Conservation (phyloP, 2,113 vertebrate genomes). For the Thalassoma bifasciatum region DNA sequence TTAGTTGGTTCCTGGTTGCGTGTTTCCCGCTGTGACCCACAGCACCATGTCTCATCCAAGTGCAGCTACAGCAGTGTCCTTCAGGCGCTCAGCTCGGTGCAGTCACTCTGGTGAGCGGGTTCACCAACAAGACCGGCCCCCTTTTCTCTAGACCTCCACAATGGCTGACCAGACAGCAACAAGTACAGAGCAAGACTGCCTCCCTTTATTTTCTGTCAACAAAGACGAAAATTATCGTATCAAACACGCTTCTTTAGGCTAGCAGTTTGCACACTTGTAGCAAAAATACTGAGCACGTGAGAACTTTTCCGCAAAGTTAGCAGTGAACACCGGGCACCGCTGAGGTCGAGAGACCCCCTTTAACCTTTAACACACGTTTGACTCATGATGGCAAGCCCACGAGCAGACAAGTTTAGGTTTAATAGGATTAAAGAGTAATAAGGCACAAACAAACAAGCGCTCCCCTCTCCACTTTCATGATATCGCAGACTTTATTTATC, state of each 20-base stretch:
- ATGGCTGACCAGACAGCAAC: conserved; percentile 37
- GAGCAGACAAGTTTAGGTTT: not conserved
- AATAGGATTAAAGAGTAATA: no score
- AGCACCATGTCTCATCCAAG: conserved; percentile 41
- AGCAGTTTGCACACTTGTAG: not conserved
- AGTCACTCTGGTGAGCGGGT: no score
- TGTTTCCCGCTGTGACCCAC: not conserved
- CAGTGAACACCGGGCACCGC: not conserved
- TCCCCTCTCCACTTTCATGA: conserved; percentile 1
- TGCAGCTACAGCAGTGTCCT: not conserved
- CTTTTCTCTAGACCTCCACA: conserved; percentile 21
- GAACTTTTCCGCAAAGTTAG: not conserved
- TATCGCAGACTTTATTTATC: not conserved
- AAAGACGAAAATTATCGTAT: not conserved
- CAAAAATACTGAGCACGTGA: not conserved
- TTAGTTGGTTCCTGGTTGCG: conserved; percentile 23
- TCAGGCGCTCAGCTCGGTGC: not conserved
- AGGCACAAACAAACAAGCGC: no score
- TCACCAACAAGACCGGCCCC: conserved; percentile 31
- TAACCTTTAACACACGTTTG: not conserved
- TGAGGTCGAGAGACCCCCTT: not conserved
- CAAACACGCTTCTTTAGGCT: not conserved
- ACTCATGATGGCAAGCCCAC: not conserved
- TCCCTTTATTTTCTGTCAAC: not conserved
- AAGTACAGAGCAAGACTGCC: conserved; percentile 19